Percentiles rank a stretch among this genome's conserved stretches.
Conservation (phyloP, 1,140 invertebrate genomes). For the Pogonomyrmex californicus region DNA sequence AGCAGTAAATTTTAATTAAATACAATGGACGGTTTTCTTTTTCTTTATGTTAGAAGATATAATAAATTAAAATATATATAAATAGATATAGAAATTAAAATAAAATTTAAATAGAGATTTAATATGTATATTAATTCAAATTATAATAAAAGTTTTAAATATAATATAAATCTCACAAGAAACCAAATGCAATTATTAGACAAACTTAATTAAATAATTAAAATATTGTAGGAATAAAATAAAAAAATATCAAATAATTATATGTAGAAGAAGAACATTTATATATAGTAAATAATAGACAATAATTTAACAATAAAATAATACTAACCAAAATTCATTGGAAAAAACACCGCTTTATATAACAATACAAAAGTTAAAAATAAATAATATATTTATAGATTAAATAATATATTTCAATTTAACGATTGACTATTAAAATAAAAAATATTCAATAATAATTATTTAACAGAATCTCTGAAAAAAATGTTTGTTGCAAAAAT, state of each 20-base stretch:
- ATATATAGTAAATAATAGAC: not conserved
- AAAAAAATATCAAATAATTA: not conserved
- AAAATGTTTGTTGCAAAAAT: not conserved
- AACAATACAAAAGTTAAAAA: not conserved
- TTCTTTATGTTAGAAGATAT: not conserved
- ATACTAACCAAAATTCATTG: not conserved
- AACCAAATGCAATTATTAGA: not conserved
- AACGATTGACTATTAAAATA: not conserved
- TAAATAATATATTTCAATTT: not conserved
- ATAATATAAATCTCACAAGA: not conserved
- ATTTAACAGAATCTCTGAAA: not conserved
- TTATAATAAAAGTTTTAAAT: not conserved
- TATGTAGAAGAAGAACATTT: not conserved
- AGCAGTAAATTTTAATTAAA: constrained; percentile 7
- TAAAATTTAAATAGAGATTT: not conserved
- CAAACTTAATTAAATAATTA: not conserved
- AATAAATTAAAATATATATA: not conserved
- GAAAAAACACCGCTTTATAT: not conserved
- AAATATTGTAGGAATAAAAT: not conserved
- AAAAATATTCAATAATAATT: not conserved
- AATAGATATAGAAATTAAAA: not conserved
- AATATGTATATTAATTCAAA: too few relatives aligned
- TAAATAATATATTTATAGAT: not conserved
- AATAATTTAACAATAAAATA: not conserved
- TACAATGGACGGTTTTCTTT: constrained; percentile 37